These are phyloP conservation scores for Leiothrix lutea DNA, from an alignment of 2,113 vertebrate species.

Conservation along the genomic window DNA sequence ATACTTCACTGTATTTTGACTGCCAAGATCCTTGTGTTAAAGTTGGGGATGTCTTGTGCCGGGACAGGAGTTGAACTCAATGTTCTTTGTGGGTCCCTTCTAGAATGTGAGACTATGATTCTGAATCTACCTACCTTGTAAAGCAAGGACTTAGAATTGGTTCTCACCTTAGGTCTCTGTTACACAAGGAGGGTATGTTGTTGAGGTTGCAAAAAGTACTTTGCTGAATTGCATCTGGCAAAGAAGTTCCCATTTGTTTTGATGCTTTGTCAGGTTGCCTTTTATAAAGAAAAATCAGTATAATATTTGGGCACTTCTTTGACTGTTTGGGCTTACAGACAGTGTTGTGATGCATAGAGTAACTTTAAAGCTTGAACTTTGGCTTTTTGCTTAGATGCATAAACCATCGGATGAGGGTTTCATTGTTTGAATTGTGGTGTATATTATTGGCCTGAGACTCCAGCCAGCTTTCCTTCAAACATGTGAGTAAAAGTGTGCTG, in stretches of 20 bases:
- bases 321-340: not conserved
- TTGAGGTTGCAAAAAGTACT: not conserved
- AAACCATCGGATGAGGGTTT: not conserved
- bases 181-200: not conserved
- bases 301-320: not conserved
- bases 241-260: not conserved
- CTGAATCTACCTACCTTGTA: not conserved
- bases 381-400: not conserved
- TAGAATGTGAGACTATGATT: not conserved
- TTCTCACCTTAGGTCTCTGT: not conserved
- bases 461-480: not conserved
- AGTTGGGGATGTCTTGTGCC: not conserved
- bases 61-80: not conserved
- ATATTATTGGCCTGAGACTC: not conserved
- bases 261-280: not conserved
- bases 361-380: not conserved
- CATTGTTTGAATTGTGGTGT: not conserved
- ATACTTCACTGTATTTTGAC: not conserved
- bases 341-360: not conserved
- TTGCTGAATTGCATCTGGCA: not conserved
- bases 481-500: not conserved
- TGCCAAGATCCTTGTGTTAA: not conserved
- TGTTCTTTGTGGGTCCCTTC: not conserved
- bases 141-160: not conserved
- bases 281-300: not conserved